Evolutionary conservation across 2,888 invertebrate genomes (phyloP).

Genomic region (Phyto melanocephala): DNA sequence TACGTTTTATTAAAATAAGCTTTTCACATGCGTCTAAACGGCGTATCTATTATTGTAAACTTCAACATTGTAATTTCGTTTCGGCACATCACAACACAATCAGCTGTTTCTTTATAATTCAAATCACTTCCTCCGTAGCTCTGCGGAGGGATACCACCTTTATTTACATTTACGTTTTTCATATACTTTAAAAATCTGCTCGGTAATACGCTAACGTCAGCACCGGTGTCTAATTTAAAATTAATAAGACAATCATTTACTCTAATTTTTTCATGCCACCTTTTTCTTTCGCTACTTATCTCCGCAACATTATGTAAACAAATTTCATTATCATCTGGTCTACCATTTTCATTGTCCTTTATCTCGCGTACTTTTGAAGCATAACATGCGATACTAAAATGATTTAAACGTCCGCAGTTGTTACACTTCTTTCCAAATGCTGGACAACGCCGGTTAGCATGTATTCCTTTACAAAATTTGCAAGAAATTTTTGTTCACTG

Average conservation of each 20-base stretch:
- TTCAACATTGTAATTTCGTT: conserved; percentile 47
- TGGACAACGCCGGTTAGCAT: conserved; percentile 40
- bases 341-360: neutral
- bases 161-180: conserved; percentile 21
- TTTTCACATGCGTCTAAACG: conserved; percentile 23
- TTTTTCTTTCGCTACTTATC: neutral
- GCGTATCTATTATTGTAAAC: conserved; percentile 58
- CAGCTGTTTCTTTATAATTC: neutral
- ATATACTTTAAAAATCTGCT: conserved; percentile 47
- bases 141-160: conserved; percentile 27
- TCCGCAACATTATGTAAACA: neutral
- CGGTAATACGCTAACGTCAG: conserved; percentile 45
- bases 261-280: neutral
- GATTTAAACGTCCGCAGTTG: conserved; percentile 37
- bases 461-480: conserved; percentile 51
- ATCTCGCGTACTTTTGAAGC: conserved; percentile 32
- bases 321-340: too few species aligned
- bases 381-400: conserved; percentile 46
- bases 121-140: neutral
- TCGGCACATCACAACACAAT: conserved; percentile 8
- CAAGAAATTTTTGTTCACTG: neutral
- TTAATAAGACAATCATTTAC: conserved; percentile 41
- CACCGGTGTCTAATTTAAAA: conserved; percentile 56
- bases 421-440: conserved; percentile 47
- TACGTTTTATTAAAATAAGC: conserved; percentile 38